These are phyloP conservation scores for Charina bottae DNA, from an alignment of 2,113 vertebrate genomes.

Conservation along the genomic window DNA sequence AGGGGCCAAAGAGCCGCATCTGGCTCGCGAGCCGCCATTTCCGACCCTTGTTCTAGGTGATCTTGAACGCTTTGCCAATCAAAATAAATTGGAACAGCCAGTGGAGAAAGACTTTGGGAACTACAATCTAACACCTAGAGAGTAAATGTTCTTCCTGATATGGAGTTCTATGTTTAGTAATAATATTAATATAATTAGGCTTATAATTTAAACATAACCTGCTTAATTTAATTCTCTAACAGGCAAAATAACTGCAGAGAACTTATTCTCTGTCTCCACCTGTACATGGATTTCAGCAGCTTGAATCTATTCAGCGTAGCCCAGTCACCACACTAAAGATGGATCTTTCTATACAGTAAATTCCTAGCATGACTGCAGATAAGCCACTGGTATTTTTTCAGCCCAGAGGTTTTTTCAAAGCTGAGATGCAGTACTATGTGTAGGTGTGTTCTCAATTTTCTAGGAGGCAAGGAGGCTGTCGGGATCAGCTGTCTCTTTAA, in stretches of 20 bases:
- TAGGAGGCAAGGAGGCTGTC: neutral
- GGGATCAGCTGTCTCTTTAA: neutral
- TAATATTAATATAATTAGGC: neutral
- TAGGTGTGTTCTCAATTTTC: neutral
- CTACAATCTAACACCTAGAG: neutral
- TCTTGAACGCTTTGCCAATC: neutral
- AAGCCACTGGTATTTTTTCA: neutral
- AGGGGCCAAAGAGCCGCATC: no score
- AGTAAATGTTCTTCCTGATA: neutral
- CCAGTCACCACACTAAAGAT: neutral
- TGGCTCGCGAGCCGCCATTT: no score
- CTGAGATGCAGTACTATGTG: neutral
- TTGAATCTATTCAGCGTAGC: neutral
- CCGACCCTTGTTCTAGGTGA: neutral
- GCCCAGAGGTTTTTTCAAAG: neutral
- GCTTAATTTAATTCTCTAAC: neutral
- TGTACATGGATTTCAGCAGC: neutral
- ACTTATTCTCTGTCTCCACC: neutral
- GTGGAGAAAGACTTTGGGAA: neutral
- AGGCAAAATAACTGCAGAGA: constrained; percentile 8
- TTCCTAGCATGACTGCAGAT: neutral
- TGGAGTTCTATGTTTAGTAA: neutral
- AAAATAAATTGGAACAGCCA: neutral
- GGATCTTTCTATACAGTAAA: neutral
- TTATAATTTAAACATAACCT: neutral